These are phyloP conservation scores for Mycteria americana DNA, from an alignment of 2,797 vertebrate species.

Conservation along the genomic window DNA sequence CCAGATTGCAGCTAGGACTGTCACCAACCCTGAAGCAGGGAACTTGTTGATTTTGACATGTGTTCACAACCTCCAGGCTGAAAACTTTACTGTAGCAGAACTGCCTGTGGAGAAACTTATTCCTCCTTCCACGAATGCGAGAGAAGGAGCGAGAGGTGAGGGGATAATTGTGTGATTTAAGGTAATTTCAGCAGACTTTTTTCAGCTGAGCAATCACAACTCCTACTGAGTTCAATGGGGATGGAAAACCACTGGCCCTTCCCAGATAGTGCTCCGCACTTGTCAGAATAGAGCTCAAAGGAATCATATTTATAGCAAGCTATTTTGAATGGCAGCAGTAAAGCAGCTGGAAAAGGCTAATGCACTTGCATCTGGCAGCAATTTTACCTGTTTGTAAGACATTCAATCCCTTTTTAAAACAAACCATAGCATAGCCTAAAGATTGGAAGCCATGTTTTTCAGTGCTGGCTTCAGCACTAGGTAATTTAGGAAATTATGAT, in stretches of 20 bases:
- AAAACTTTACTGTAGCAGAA: neutral
- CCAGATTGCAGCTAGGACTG: neutral
- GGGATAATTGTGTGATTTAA: slow-evolving; percentile 56
- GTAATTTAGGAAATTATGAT: slow-evolving; percentile 25
- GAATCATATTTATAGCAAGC: slow-evolving; percentile 53
- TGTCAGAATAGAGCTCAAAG: slow-evolving; percentile 47
- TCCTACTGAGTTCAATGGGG: slow-evolving; percentile 29
- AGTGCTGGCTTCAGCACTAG: neutral
- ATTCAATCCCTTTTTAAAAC: slow-evolving; percentile 49
- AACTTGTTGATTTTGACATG: neutral
- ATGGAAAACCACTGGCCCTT: slow-evolving; percentile 29
- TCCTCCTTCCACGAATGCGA: neutral
- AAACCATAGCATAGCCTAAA: slow-evolving; percentile 15
- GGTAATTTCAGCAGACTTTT: slow-evolving; percentile 50
- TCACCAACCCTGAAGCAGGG: neutral
- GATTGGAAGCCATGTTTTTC: neutral
- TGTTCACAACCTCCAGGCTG: neutral
- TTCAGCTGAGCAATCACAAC: slow-evolving; percentile 42
- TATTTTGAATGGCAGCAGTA: slow-evolving; percentile 60
- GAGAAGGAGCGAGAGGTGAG: neutral
- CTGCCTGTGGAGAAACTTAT: neutral
- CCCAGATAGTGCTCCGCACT: slow-evolving; percentile 18
- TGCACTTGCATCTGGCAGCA: slow-evolving; percentile 49
- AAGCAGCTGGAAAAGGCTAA: slow-evolving; percentile 56
- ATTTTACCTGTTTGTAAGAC: slow-evolving; percentile 56